phyloP scores from a whole-genome alignment of 2,797 vertebrate genomes.

The Hozukius guyotensis region DNA sequence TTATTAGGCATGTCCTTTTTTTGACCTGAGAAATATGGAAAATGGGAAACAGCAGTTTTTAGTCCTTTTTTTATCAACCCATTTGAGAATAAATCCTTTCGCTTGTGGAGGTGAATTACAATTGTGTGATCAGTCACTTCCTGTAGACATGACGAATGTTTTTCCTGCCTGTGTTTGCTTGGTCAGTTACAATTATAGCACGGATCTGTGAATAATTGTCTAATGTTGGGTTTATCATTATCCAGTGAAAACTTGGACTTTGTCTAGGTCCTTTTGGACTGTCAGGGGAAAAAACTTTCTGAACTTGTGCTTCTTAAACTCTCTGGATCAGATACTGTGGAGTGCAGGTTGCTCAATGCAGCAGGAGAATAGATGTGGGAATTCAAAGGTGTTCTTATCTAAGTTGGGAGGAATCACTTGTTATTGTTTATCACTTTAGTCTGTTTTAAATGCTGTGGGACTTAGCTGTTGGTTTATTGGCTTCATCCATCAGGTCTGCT shows the following conservation, averaged over 20 bases:
- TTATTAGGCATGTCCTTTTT: not conserved
- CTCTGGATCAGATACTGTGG: not conserved
- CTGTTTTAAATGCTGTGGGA: not conserved
- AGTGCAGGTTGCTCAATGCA: not conserved
- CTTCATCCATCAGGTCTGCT: slow-evolving; percentile 18
- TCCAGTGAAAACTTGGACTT: not conserved
- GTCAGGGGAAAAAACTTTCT: not conserved
- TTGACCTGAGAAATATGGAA: not conserved
- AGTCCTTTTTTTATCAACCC: not conserved
- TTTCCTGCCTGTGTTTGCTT: not conserved
- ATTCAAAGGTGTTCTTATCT: slow-evolving; percentile 14
- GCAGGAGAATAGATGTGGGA: slow-evolving; percentile 2
- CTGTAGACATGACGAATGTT: not conserved
- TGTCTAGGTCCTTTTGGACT: not conserved
- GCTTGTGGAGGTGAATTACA: not conserved
- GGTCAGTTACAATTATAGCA: not conserved
- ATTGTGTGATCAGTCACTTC: not conserved
- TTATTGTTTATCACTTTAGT: slow-evolving; percentile 3
- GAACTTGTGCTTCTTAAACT: not conserved
- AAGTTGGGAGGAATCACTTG: not conserved
- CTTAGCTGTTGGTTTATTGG: not conserved
- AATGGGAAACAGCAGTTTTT: not conserved
- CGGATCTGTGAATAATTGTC: not conserved
- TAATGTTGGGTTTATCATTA: not conserved
- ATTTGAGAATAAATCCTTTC: not conserved